phyloP scores from a whole-genome alignment of 2,113 vertebrate genomes.

The Burhinus oedicnemus region DNA sequence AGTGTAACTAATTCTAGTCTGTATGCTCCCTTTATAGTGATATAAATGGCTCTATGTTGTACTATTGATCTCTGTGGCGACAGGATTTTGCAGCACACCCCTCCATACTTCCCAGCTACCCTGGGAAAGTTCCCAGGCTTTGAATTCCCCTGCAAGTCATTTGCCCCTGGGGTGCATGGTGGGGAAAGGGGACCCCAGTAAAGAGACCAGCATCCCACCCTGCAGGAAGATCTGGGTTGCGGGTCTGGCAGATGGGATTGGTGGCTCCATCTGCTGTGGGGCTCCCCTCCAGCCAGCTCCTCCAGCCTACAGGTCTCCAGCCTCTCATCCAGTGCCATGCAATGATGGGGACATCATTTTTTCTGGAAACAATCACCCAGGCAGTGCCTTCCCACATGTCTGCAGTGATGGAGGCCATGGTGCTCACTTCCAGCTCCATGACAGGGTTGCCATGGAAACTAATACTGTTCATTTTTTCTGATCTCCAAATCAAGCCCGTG shows the following conservation, averaged over 20 bases:
- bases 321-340: fast-evolving
- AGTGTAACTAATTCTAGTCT: conserved; percentile 45
- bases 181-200: neutral
- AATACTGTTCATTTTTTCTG: neutral
- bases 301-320: neutral
- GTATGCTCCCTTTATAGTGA: neutral
- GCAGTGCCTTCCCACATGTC: neutral
- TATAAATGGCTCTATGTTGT: conserved; percentile 4
- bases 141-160: neutral
- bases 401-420: neutral
- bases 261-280: neutral
- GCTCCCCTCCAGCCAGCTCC: too few relatives aligned
- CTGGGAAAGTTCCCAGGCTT: neutral
- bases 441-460: conserved; percentile 19
- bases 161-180: neutral
- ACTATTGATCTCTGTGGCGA: neutral
- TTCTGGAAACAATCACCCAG: neutral
- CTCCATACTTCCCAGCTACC: neutral
- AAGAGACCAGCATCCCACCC: neutral
- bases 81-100: neutral
- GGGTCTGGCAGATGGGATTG: neutral
- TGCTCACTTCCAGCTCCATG: fast-evolving
- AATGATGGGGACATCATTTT: neutral
- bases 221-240: neutral
- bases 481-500: neutral